Evolutionary conservation across 2,888 invertebrate species (phyloP).

Genomic region (Campopleginae sp.): DNA sequence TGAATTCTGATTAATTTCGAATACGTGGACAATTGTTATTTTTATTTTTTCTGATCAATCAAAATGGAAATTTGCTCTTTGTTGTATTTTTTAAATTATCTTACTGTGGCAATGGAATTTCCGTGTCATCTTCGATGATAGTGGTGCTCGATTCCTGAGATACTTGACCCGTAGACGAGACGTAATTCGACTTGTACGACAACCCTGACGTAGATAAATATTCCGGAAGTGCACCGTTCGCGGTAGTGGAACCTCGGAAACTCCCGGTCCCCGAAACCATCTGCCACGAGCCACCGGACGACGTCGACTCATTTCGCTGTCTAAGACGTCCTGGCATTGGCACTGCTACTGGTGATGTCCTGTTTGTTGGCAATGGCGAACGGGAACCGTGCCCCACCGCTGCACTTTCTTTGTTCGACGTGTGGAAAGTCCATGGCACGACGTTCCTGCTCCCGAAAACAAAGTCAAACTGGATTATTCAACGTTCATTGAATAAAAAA

Average conservation of each 20-base stretch:
- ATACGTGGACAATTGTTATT: neutral
- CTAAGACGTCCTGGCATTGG: constrained; percentile 85
- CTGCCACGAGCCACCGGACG: constrained; percentile 88
- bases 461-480: neutral
- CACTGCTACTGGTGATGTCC: constrained; percentile 89
- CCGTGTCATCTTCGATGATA: constrained; percentile 83
- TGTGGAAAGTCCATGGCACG: constrained; percentile 77
- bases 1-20: neutral
- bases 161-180: constrained; percentile 80
- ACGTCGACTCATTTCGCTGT: constrained; percentile 87
- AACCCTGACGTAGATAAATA: constrained; percentile 76
- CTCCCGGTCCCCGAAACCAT: constrained; percentile 89
- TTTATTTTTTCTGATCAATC: neutral
- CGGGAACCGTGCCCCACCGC: constrained; percentile 76
- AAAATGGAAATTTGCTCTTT: neutral
- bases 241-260: constrained; percentile 85
- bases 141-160: constrained; percentile 84
- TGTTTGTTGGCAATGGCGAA: constrained; percentile 81
- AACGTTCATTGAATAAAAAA: neutral
- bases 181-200: constrained; percentile 75
- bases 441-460: constrained; percentile 74
- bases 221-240: constrained; percentile 79
- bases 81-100: constrained; percentile 51
- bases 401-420: constrained; percentile 78
- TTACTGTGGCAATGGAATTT: constrained; percentile 76